phyloP scores from a whole-genome alignment of 2,113 vertebrate species.

The Oreochromis aureus region DNA sequence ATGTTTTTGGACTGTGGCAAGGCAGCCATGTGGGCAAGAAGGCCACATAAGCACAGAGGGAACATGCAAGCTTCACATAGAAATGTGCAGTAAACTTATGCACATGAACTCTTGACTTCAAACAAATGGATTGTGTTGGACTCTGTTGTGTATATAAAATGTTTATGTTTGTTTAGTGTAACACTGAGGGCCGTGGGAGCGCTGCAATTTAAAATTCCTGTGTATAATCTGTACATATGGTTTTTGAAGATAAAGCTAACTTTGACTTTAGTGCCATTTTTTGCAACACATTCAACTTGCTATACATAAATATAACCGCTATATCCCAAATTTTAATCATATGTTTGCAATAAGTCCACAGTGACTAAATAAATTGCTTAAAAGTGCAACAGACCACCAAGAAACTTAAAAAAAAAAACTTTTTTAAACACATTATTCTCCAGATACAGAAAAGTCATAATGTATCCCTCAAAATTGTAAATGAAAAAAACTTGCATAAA shows the following conservation, averaged over 20 bases:
- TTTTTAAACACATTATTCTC: not conserved
- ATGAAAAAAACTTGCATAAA: not conserved
- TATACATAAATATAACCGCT: not conserved
- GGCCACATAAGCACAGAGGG: not conserved
- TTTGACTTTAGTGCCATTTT: not conserved
- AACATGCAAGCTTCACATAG: not conserved
- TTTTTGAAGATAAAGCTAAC: not conserved
- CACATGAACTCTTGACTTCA: not conserved
- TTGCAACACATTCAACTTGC: not conserved
- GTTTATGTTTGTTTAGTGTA: not conserved
- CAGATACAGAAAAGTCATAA: not conserved
- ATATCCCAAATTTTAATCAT: not conserved
- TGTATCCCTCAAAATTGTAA: not conserved
- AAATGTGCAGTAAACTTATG: not conserved
- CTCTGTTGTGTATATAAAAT: not conserved
- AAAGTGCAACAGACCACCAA: not conserved
- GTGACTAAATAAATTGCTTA: not conserved
- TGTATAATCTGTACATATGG: not conserved
- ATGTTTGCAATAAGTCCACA: not conserved
- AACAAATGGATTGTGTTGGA: not conserved
- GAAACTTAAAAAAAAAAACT: not conserved
- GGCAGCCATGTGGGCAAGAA: not conserved
- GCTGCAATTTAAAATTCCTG: not conserved
- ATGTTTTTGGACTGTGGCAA: not conserved
- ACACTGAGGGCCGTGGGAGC: not conserved